Evolutionary conservation across 2,797 vertebrate genomes (phyloP).

Genomic region (Smutsia gigantea): DNA sequence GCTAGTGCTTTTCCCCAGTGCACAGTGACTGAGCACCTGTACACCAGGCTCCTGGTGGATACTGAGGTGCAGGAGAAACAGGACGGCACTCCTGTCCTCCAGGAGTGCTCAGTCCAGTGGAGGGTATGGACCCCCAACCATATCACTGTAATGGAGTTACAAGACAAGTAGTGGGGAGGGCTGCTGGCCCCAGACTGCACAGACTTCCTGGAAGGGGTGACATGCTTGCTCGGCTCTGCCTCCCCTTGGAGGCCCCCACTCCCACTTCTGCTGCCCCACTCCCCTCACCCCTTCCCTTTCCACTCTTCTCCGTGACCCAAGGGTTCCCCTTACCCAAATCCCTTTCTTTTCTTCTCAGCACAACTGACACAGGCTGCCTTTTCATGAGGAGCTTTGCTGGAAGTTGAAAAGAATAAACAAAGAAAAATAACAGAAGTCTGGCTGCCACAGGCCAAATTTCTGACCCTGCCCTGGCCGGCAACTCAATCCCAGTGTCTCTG

Average conservation of each 20-base stretch:
- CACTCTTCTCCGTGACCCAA: not conserved
- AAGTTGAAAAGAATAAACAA: not conserved
- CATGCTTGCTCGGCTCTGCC: not conserved
- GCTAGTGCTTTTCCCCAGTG: fast-evolving
- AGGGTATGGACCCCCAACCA: fast-evolving
- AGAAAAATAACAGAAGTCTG: not conserved
- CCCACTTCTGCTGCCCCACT: not conserved
- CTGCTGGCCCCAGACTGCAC: not conserved
- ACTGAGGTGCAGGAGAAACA: not conserved
- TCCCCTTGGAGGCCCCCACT: not conserved
- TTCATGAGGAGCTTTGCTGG: not conserved
- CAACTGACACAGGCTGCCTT: not conserved
- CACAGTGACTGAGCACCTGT: not conserved
- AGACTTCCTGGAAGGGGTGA: not conserved
- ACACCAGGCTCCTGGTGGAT: not conserved
- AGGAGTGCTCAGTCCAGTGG: not conserved
- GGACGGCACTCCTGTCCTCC: not conserved
- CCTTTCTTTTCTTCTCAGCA: not conserved
- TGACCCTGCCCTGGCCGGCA: not conserved
- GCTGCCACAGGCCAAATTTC: not conserved
- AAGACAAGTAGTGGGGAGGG: too few relatives aligned
- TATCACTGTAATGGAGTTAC: fast-evolving
- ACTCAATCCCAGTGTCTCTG: not conserved
- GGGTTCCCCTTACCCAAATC: not conserved
- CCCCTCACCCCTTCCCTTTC: not conserved